Conservation (phyloP, 2,797 vertebrate genomes). For the Liasis olivaceus region DNA sequence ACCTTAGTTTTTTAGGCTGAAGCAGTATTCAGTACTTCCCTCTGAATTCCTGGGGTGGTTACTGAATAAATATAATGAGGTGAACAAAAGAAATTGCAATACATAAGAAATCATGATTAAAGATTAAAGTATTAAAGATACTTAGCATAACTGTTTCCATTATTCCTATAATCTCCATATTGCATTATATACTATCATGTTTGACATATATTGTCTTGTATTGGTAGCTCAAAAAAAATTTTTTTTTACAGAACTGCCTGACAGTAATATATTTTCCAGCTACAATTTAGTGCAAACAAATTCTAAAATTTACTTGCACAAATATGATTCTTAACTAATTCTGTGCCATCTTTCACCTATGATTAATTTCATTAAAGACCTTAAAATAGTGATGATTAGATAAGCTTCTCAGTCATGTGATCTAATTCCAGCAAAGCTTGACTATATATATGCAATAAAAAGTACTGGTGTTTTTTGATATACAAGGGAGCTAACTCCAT, state of each 20-base stretch:
- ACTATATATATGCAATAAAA: constrained; percentile 49
- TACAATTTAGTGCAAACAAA: constrained; percentile 70
- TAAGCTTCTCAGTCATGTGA: constrained; percentile 59
- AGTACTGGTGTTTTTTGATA: constrained; percentile 42
- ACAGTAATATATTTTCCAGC: constrained; percentile 68
- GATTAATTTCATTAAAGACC: constrained; percentile 73
- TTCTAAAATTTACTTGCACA: constrained; percentile 67
- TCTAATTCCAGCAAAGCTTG: constrained; percentile 52
- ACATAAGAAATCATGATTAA: constrained; percentile 10
- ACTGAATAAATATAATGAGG: constrained; percentile 22
- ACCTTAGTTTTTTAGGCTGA: constrained; percentile 22
- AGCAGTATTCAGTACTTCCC: not conserved
- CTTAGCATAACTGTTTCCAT: constrained; percentile 32
- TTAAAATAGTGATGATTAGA: constrained; percentile 52
- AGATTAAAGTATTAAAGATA: constrained; percentile 8
- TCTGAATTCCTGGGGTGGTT: not conserved
- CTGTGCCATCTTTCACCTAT: constrained; percentile 67
- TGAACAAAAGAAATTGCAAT: not conserved
- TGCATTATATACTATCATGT: not conserved
- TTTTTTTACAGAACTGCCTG: constrained; percentile 68
- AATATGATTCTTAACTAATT: constrained; percentile 69
- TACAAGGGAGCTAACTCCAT: constrained; percentile 28
- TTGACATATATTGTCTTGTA: constrained; percentile 22
- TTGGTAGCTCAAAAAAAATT: constrained; percentile 70
- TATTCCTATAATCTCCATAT: constrained; percentile 12